Evolutionary conservation across 2,113 vertebrate species (phyloP).

Genomic region (Calypte anna): DNA sequence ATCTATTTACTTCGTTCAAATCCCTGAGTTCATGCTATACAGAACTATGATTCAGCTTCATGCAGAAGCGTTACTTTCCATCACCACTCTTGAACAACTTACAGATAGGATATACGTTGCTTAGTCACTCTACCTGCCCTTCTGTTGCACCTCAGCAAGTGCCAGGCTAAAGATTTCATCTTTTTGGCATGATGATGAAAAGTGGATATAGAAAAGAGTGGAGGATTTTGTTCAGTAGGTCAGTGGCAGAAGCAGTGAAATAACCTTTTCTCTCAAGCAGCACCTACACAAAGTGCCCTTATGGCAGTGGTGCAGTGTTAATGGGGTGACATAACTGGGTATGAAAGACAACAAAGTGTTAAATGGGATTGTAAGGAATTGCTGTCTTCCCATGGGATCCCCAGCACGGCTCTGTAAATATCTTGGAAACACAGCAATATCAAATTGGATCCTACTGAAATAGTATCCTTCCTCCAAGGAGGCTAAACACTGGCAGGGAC

Average conservation of each 20-base stretch:
- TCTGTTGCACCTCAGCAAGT: not conserved
- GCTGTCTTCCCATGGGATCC: not conserved
- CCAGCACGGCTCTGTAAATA: not conserved
- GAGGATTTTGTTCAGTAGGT: not conserved
- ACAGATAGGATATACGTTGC: not conserved
- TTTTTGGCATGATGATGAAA: not conserved
- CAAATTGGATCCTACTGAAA: not conserved
- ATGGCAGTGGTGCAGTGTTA: not conserved
- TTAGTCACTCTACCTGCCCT: not conserved
- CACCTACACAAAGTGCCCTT: constrained; percentile 4
- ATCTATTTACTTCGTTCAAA: not conserved
- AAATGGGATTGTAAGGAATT: constrained; percentile 11
- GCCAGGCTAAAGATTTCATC: not conserved
- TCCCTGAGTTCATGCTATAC: not conserved
- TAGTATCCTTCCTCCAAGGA: not conserved
- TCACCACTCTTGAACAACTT: not conserved
- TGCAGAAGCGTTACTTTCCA: not conserved
- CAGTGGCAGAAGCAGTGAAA: not conserved
- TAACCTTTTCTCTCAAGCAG: not conserved
- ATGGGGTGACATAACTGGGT: constrained; percentile 9
- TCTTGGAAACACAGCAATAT: not conserved
- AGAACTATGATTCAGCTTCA: not conserved
- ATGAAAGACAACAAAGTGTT: constrained; percentile 16
- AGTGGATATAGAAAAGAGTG: not conserved
- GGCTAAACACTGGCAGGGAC: not conserved